Base-by-base conservation (phyloP, 92 coral and sea anemone genomes). In the Zoanthus sociatus region DNA sequence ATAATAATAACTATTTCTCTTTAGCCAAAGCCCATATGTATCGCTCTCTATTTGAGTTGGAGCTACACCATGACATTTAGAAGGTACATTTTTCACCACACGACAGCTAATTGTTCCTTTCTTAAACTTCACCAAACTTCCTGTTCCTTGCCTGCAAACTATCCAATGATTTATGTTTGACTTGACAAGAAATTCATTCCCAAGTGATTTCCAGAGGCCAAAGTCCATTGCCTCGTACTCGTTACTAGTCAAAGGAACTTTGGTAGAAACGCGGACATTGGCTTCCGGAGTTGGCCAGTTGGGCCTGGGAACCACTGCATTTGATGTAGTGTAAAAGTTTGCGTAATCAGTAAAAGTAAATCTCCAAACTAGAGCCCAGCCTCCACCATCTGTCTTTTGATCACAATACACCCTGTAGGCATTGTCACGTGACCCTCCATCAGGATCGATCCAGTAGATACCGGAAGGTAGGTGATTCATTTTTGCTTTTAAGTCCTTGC, bases 311-410 rank as follows among this genome's bases (percentile, higher is more conserved):
- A 44, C 78, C 11, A 87, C 90, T 14, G 90, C 85, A 54, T 87
- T 87, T 6, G 37, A 3, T 0, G 7, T 8, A 45, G 12, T 44
- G 67, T 46, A 0, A 87, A 87, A 87, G 58, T 77, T 66, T 7
- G 6, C 6, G 77, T 87, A 87, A 17, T 87, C 9, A 13, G 89
- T 64, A 78, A 87, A 87, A 30, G 84, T 87, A 48, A 77, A 87
- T 46, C 89, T 32, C 84, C 83, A 87, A 33, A 77, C 84, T 50
- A 87, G 63, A 3, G 84, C 78, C 89, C 89, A 87, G 73, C 84
- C 89, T 37, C 42, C 42, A 37, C 42, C 42, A 37, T 37, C 42
- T 37, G 42, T 37, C 42, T 37, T 37, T 37, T 72, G 78, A 47
- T 87, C 84, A 26, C 89, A 87, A 77, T 76, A 78, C 21, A 75